Conservation (phyloP, 2,113 vertebrate species). For the Tursiops truncatus region DNA sequence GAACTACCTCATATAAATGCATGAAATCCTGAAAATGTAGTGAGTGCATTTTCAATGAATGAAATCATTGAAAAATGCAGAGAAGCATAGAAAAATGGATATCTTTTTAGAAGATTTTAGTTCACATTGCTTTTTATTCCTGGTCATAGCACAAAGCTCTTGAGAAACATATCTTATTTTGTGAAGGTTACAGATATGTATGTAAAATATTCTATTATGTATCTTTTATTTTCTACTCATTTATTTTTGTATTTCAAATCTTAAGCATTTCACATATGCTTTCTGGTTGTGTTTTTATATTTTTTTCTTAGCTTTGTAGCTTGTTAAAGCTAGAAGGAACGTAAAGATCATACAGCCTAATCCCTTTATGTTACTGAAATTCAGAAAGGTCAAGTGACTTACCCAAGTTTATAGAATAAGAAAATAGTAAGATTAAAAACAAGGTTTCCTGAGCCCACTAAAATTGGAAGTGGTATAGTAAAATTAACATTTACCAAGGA, state of each 20-base stretch:
- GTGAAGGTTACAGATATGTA: background rate
- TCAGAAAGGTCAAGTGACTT: slow-evolving; percentile 1
- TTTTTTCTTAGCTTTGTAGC: background rate
- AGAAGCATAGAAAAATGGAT: slow-evolving; percentile 27
- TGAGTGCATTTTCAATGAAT: slow-evolving; percentile 58
- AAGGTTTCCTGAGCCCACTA: background rate
- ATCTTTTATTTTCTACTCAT: background rate
- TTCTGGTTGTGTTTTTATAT: background rate
- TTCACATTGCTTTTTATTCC: background rate
- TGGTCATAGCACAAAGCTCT: background rate
- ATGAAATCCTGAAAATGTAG: slow-evolving; percentile 50
- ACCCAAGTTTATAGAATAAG: background rate
- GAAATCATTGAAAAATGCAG: slow-evolving; percentile 50
- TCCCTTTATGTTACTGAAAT: background rate
- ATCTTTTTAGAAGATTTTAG: slow-evolving; percentile 40
- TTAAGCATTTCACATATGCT: background rate
- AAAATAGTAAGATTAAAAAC: background rate
- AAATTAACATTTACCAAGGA: background rate
- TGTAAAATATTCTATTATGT: background rate
- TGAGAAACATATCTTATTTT: background rate
- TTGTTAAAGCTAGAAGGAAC: background rate
- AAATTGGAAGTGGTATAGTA: background rate
- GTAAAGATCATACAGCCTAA: background rate
- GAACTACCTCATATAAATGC: slow-evolving; percentile 57
- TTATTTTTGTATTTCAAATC: slow-evolving; percentile 23